Evolutionary conservation across 2,113 vertebrate genomes (phyloP).

Genomic region (Dendropsophus ebraccatus): DNA sequence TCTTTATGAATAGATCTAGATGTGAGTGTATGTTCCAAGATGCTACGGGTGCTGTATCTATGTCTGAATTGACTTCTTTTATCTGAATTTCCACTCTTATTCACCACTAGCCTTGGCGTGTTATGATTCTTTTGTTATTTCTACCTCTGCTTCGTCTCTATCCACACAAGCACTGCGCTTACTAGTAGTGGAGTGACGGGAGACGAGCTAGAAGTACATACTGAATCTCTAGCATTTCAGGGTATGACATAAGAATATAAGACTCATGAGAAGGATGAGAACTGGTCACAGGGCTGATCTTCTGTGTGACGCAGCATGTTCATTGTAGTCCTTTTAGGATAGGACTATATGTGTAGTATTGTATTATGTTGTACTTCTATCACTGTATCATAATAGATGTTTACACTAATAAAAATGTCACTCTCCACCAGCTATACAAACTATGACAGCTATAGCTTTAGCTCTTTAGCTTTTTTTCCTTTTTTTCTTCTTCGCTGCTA

Average conservation of each 20-base stretch:
- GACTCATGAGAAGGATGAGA: neutral
- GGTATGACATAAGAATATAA: neutral
- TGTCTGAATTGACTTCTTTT: neutral
- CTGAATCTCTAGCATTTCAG: neutral
- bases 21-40: constrained; percentile 13
- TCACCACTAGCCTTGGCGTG: neutral
- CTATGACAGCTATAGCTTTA: no score
- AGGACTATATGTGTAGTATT: constrained; percentile 26
- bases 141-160: neutral
- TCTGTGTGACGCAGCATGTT: constrained; percentile 26
- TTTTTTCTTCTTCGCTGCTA: no score
- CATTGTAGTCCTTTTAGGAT: constrained; percentile 37
- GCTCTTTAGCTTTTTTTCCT: neutral
- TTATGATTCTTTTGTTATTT: neutral
- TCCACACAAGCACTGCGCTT: neutral
- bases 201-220: neutral
- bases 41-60: neutral
- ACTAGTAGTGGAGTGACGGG: neutral
- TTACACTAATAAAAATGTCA: constrained; percentile 49
- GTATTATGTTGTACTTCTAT: constrained; percentile 53
- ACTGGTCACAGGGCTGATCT: neutral
- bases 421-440: neutral
- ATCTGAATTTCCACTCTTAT: neutral
- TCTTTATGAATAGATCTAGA: constrained; percentile 13
- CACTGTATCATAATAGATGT: constrained; percentile 60